These are phyloP conservation scores for Malurus alboscapulatus DNA, from an alignment of 2,113 vertebrate species.

Conservation along the genomic window DNA sequence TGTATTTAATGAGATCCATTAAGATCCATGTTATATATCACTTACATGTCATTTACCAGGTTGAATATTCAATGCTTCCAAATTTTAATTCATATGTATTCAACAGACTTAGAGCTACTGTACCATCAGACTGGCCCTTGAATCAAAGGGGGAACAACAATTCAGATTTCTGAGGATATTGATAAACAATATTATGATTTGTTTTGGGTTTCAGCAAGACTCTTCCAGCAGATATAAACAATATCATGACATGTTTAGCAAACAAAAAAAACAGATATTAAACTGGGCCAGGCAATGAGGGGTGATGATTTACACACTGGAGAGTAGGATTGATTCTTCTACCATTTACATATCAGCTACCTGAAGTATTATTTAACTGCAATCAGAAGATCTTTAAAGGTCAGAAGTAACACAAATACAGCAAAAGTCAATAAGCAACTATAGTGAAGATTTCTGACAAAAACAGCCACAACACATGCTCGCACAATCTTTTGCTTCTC, in stretches of 20 bases:
- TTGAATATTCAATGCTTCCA: background rate
- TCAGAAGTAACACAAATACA: background rate
- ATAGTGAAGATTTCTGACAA: background rate
- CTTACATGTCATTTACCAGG: background rate
- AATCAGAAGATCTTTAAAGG: background rate
- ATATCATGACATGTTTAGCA: background rate
- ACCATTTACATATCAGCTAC: background rate
- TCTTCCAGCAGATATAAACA: background rate
- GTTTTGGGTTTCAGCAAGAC: background rate
- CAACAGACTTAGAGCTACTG: background rate
- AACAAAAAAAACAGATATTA: background rate
- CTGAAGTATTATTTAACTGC: background rate
- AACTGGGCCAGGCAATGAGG: background rate
- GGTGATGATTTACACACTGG: background rate
- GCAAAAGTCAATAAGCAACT: background rate
- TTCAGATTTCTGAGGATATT: background rate
- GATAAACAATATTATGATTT: background rate
- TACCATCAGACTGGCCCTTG: background rate
- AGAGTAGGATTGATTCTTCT: background rate
- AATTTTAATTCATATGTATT: background rate
- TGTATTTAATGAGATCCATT: background rate
- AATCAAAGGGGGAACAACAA: background rate
- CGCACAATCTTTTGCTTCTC: background rate
- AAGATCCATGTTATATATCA: fast-evolving
- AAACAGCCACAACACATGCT: background rate